These are phyloP conservation scores for Gymnocypris eckloni DNA, from an alignment of 2,797 vertebrate genomes.

Conservation along the genomic window DNA sequence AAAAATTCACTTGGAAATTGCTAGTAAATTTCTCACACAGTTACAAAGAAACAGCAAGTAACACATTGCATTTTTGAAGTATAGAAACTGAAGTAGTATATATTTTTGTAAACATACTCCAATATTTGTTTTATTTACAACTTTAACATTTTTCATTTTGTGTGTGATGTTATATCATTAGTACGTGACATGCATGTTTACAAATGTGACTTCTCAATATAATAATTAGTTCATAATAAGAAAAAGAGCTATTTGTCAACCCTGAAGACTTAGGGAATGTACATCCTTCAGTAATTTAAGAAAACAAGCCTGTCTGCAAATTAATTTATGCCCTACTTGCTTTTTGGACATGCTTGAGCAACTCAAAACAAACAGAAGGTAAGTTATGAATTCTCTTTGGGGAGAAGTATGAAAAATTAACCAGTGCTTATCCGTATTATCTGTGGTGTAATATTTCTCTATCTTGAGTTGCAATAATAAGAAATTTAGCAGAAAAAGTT, in stretches of 20 bases:
- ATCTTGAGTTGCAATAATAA: slow-evolving; percentile 9
- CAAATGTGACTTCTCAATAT: neutral
- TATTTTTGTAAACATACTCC: neutral
- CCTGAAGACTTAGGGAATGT: neutral
- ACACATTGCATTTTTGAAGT: neutral
- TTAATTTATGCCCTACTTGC: slow-evolving; percentile 28
- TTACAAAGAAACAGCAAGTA: neutral
- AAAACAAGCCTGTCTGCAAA: slow-evolving; percentile 16
- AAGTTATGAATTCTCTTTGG: slow-evolving; percentile 1
- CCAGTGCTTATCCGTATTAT: slow-evolving; percentile 17
- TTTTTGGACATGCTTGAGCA: slow-evolving; percentile 18
- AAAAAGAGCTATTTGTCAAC: neutral
- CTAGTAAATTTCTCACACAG: neutral
- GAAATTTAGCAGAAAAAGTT: slow-evolving; percentile 4
- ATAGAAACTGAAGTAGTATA: neutral
- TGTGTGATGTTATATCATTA: neutral
- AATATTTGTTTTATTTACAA: neutral
- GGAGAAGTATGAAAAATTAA: slow-evolving; percentile 15
- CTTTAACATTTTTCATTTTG: neutral
- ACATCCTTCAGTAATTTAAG: neutral
- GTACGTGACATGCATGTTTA: neutral
- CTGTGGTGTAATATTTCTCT: slow-evolving; percentile 56
- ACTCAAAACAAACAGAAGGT: slow-evolving; percentile 15
- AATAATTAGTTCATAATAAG: neutral
- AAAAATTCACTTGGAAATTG: neutral